Percentiles rank a stretch among this genome's conserved stretches.
Evolutionary conservation across 2,888 invertebrate species (phyloP).

Genomic region (Andrena dorsata): DNA sequence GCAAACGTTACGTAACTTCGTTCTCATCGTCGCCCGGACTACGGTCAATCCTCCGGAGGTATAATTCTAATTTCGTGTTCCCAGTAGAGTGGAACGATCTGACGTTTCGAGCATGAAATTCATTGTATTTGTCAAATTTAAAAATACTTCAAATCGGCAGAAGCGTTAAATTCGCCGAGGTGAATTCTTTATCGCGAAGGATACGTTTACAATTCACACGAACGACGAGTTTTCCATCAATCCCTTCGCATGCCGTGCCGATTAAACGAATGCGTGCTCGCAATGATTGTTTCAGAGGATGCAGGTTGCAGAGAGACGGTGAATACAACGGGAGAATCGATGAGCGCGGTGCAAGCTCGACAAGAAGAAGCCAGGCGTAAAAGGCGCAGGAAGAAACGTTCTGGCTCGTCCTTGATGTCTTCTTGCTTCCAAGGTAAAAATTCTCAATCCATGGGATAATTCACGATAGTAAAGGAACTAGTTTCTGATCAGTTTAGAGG

Average conservation of each 20-base stretch:
- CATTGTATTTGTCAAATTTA: not conserved
- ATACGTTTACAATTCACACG: not conserved
- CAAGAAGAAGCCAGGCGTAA: constrained; percentile 96
- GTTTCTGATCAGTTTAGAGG: too few species aligned
- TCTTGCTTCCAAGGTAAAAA: constrained; percentile 94
- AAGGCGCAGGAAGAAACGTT: constrained; percentile 95
- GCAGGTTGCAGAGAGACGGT: constrained; percentile 79
- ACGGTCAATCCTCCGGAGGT: not conserved
- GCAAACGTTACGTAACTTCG: constrained; percentile 42
- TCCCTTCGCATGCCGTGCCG: not conserved
- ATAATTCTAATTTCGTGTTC: not conserved
- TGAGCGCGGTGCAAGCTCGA: constrained; percentile 86
- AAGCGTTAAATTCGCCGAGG: not conserved
- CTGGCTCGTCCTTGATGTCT: constrained; percentile 94
- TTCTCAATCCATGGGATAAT: not conserved
- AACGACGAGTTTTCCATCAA: not conserved
- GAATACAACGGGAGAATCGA: constrained; percentile 80
- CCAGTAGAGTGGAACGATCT: too few species aligned
- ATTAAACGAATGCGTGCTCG: not conserved
- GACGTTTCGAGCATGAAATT: too few species aligned
- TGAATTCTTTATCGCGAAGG: not conserved
- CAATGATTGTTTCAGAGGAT: constrained; percentile 80
- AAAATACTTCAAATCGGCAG: not conserved
- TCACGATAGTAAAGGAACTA: too few species aligned
- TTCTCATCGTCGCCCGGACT: not conserved